Base-by-base conservation (phyloP, 2,797 vertebrate genomes). In the Hirundo rustica region DNA sequence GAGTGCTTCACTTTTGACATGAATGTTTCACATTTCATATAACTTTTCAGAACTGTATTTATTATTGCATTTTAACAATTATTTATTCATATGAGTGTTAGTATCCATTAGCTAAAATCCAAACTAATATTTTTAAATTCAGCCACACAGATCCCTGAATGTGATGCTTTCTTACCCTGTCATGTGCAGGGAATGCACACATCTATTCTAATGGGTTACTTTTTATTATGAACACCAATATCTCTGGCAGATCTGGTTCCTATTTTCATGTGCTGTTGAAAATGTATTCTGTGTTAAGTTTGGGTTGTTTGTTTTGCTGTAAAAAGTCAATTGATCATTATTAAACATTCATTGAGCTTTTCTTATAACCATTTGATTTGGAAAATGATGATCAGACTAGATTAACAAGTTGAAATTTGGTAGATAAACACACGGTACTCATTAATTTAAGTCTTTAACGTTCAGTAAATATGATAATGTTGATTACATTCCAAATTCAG, bases 401-500 rank as follows among this genome's bases (percentile, higher is more conserved):
- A 82, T 89, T 71, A 96, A 47, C 47, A 72, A 65, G 22, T 76
- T 68, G 72, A 91, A 92, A 74, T 72, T 93, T 88, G 54, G 44
- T 92, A 77, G 76, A 77, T 87, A 92, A 95, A 91, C 86, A 68
- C 72, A 62, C 62, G 58, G 61, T 34, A 38, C 50, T 88, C 54
- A 79, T 85, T 93, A 94, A 55, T 88, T 91, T 53, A 53, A 67
- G 57, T 87, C 67, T 87, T 89, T 80, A 95, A 47, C 9, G 9
- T 93, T 85, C 61, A 74, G 72, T 94, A 91, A 91, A 85, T 83
- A 89, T 66, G 36, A 62, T 77, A 58, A 89, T 68, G 65, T 87
- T 95, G 81, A 94, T 95, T 92, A 68, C 81, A 64, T 85, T 91
- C 75, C 55, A 68, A 71, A 87, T 89, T 89, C 75, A 93, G 15